A percentile compares a stretch with the other conserved stretches of the same genome.
phyloP scores from a whole-genome alignment of 2,797 vertebrate genomes.

The Intellagama lesueurii region DNA sequence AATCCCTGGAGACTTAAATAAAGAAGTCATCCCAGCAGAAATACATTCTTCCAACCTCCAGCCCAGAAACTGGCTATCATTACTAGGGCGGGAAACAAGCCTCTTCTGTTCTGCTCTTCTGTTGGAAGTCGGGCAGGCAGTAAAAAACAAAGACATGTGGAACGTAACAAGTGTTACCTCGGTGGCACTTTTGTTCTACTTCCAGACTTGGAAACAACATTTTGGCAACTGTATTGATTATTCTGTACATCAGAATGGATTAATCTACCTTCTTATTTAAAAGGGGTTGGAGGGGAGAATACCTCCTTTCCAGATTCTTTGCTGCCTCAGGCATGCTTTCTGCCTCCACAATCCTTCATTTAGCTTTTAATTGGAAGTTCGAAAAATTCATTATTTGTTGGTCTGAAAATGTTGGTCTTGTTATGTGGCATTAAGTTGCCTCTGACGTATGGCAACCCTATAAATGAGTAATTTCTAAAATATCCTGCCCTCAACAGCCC shows the following conservation, averaged over 20 bases:
- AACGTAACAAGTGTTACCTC: background rate
- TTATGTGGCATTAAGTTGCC: too few relatives aligned
- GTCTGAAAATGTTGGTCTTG: background rate
- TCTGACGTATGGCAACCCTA: too few relatives aligned
- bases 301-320: background rate
- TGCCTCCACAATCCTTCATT: background rate
- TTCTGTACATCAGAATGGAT: background rate
- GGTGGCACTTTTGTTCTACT: background rate
- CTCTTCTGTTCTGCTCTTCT: constrained; percentile 12
- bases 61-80: constrained; percentile 12
- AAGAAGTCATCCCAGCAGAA: constrained; percentile 12
- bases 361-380: background rate
- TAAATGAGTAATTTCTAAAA: too few relatives aligned
- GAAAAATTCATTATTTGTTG: background rate
- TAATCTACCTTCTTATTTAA: background rate
- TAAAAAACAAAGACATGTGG: background rate
- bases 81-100: background rate
- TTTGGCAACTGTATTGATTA: background rate
- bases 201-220: background rate
- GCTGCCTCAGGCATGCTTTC: background rate
- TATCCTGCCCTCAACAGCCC: too few relatives aligned
- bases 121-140: background rate
- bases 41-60: constrained; percentile 26
- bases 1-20: constrained; percentile 32
- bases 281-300: background rate